These are phyloP conservation scores for Orycteropus afer DNA, from an alignment of 2,113 vertebrate genomes.

Conservation along the genomic window DNA sequence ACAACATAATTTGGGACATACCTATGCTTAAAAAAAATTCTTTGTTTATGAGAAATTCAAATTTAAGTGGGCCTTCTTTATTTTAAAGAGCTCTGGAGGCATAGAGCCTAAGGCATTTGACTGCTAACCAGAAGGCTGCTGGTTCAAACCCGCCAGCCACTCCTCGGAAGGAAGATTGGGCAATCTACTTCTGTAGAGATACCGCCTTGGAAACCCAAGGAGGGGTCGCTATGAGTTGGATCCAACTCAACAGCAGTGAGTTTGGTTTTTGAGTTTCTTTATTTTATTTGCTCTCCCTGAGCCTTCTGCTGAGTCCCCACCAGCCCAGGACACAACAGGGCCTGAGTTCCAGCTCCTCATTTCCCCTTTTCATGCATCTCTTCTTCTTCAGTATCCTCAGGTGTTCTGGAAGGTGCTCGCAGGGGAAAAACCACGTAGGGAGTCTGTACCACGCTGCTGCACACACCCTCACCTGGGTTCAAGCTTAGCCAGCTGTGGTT, in stretches of 20 bases:
- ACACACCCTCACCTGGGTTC: neutral
- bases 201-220: too few relatives aligned
- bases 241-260: too few relatives aligned
- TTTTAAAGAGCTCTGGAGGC: too few relatives aligned
- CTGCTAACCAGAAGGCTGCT: too few relatives aligned
- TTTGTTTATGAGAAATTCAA: neutral
- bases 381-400: neutral
- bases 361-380: neutral
- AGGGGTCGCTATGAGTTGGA: too few relatives aligned
- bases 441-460: neutral
- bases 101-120: too few relatives aligned
- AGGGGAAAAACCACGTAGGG: neutral
- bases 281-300: neutral
- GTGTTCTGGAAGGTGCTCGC: neutral
- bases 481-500: neutral
- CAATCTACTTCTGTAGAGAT: too few relatives aligned
- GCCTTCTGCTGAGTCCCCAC: neutral
- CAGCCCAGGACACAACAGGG: neutral
- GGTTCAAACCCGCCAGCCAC: too few relatives aligned
- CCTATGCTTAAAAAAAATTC: neutral
- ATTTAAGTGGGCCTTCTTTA: conserved; percentile 49
- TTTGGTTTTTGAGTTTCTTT: too few relatives aligned
- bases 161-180: too few relatives aligned
- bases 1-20: too few relatives aligned
- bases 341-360: neutral